Evolutionary conservation across 2,797 vertebrate species (phyloP).

Genomic region (Cryptoblepharus egeriae): DNA sequence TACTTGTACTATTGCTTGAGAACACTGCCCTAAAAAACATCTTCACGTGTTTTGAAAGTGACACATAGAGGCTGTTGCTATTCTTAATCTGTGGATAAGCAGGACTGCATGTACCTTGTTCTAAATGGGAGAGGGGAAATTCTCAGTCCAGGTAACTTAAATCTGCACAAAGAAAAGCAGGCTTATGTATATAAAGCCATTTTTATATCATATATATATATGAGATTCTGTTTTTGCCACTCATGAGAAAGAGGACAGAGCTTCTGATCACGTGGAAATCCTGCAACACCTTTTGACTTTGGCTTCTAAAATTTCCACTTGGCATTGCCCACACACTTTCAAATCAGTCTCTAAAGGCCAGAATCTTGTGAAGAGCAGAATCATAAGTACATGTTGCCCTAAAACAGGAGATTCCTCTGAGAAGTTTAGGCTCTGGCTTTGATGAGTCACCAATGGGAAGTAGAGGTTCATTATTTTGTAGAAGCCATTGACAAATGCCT

Average conservation of each 20-base stretch:
- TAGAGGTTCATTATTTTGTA: background rate
- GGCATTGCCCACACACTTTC: background rate
- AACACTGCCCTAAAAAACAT: too few relatives aligned
- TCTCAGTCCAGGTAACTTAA: background rate
- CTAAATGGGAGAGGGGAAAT: background rate
- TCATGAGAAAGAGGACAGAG: background rate
- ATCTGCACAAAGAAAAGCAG: background rate
- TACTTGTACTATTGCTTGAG: too few relatives aligned
- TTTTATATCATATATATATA: too few relatives aligned
- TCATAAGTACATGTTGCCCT: too few relatives aligned
- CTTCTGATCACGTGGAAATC: background rate
- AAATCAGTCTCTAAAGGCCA: background rate
- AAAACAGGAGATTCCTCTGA: background rate
- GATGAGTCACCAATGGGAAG: background rate
- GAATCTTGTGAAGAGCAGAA: background rate
- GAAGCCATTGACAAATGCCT: background rate
- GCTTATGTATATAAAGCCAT: background rate
- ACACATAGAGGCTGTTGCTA: slow-evolving; percentile 5
- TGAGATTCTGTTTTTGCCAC: background rate
- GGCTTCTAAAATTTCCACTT: background rate
- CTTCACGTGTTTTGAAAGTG: background rate
- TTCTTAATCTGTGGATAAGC: slow-evolving; percentile 14
- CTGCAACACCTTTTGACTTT: background rate
- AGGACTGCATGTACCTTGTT: background rate
- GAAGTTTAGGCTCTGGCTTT: background rate